A percentile compares a stretch with the other conserved stretches of the same genome.
Conservation (phyloP, 2,888 invertebrate genomes). For the Danaus chrysippus region DNA sequence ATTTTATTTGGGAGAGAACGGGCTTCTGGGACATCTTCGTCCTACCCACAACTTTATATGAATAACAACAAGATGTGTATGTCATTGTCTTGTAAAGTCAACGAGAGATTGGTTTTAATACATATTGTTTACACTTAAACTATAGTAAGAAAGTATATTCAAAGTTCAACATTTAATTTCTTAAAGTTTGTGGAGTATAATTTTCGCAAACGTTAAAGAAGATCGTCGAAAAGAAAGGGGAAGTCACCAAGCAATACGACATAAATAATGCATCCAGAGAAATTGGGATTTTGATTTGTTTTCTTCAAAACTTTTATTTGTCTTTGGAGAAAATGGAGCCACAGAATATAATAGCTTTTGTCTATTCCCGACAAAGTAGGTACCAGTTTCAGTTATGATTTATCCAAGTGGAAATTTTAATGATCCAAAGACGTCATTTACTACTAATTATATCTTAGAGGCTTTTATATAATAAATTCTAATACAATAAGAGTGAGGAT, state of each 20-base stretch:
- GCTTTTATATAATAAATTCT: slow-evolving; percentile 12
- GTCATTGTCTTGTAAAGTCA: slow-evolving; percentile 33
- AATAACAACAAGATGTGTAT: slow-evolving; percentile 78
- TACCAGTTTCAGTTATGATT: slow-evolving; percentile 39
- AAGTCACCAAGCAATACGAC: slow-evolving; percentile 70
- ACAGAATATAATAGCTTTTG: slow-evolving; percentile 53
- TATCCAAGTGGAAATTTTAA: slow-evolving; percentile 52
- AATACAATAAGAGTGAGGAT: slow-evolving; percentile 14
- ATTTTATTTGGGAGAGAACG: slow-evolving; percentile 80
- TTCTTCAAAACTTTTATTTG: slow-evolving; percentile 75
- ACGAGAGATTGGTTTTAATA: not conserved
- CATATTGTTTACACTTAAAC: no score
- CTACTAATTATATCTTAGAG: slow-evolving; percentile 13
- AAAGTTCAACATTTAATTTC: slow-evolving; percentile 42
- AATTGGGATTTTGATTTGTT: slow-evolving; percentile 79
- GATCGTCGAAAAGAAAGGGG: slow-evolving; percentile 69
- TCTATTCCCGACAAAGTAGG: slow-evolving; percentile 37
- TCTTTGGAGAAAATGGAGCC: slow-evolving; percentile 52
- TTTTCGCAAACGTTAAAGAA: slow-evolving; percentile 52
- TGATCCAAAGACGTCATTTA: slow-evolving; percentile 29
- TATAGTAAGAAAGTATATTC: no score
- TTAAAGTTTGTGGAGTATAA: slow-evolving; percentile 61
- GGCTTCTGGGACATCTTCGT: slow-evolving; percentile 76
- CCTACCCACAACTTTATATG: slow-evolving; percentile 74
- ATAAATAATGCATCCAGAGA: slow-evolving; percentile 76